A percentile compares a stretch with the other conserved stretches of the same genome.
Evolutionary conservation across 2,113 vertebrate species (phyloP).

Genomic region (Malurus elegans): DNA sequence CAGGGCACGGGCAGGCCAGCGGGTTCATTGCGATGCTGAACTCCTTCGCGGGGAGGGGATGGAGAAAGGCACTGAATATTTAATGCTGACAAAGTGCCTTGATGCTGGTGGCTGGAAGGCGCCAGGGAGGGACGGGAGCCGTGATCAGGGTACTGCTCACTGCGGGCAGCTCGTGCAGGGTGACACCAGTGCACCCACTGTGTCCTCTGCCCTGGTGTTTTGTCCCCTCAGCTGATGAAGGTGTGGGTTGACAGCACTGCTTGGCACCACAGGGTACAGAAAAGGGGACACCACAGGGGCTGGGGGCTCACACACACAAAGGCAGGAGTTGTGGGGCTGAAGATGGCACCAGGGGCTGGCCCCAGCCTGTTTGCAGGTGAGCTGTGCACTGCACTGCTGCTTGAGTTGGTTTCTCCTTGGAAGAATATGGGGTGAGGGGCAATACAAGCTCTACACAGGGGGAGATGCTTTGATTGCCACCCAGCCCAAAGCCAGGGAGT

Average conservation of each 20-base stretch:
- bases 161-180: fast-evolving
- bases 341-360: background rate
- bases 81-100: conserved; percentile 14
- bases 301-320: background rate
- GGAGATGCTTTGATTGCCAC: background rate
- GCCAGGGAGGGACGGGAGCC: background rate
- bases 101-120: background rate
- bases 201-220: background rate
- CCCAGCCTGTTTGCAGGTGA: fast-evolving
- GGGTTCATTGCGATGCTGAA: background rate
- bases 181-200: fast-evolving
- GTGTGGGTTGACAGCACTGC: fast-evolving
- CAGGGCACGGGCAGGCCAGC: background rate
- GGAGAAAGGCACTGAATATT: conserved; percentile 39
- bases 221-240: background rate
- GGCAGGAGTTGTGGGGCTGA: background rate
- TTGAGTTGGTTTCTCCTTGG: background rate
- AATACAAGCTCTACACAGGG: fast-evolving
- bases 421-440: background rate
- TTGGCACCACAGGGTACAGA: background rate
- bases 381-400: background rate
- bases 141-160: background rate
- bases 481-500: background rate
- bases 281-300: background rate
- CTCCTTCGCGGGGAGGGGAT: background rate